Evolutionary conservation across 2,797 vertebrate species (phyloP), one percentile per base, ranked within the genome.

Genomic region (Falco columbarius): DNA sequence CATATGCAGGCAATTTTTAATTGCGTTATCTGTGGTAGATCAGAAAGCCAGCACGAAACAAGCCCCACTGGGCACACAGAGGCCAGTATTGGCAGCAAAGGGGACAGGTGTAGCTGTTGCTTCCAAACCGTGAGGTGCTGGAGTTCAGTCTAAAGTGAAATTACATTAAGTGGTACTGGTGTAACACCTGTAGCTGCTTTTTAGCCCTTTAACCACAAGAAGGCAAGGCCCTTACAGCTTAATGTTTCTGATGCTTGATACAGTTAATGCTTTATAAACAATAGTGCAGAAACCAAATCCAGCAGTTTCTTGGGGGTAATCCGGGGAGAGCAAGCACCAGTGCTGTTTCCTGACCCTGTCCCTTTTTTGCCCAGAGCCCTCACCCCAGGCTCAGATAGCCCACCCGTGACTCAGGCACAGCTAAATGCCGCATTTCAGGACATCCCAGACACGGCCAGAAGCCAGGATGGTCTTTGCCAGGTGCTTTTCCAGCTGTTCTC

Each of bases 81-180:
- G 16, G 14, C 16, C 21, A 40, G 9, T 6, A 29, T 2, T 32
- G 58, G 21, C 54, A 65, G 42, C 0, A 0, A 56, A 34, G 10
- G 12, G 30, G 14, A 56, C 40, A 81, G 26, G 6, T 6, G 3
- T 9, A 30, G 42, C 40, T 11, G 6, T 20, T 10, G 18, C 65
- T 56, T 17, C 34, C 30, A 61, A 66, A 36, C 7, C 32, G 54
- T 5, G 61, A 55, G 13, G 10, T 27, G 17, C 15, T 42, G 47
- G 21, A 34, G 22, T 20, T 73, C 54, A 29, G 19, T 10, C 30
- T 49, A 0, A 62, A 52, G 27, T 13, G 46, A 67, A 72, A 51
- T 26, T 14, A 8, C 38, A 13, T 24, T 20, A 19, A 21, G 9
- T 18, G 20, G 18, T 10, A 32, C 14, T 30, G 23, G 23, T 14